These are phyloP conservation scores for Rhincodon typus DNA, from an alignment of 2,797 vertebrate genomes.

Conservation along the genomic window DNA sequence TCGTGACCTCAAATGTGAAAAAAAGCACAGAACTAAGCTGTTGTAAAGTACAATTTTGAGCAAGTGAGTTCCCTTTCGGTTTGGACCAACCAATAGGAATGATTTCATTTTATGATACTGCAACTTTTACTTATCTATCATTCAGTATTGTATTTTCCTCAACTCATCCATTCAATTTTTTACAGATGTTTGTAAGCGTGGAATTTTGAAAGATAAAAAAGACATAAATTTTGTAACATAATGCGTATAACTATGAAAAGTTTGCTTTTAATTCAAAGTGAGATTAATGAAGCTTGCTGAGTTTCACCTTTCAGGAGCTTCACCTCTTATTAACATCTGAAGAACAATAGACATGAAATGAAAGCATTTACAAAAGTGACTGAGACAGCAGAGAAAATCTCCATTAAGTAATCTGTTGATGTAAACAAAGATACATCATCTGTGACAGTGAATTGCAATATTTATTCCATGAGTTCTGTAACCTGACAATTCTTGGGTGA, in stretches of 20 bases:
- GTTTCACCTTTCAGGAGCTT: background rate
- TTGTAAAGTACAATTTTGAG: background rate
- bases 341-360: background rate
- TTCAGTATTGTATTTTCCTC: background rate
- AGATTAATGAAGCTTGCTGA: background rate
- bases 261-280: background rate
- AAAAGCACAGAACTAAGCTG: background rate
- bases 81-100: background rate
- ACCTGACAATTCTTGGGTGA: conserved; percentile 8
- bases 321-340: background rate
- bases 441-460: conserved; percentile 18
- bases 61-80: background rate
- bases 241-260: background rate
- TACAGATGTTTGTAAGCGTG: background rate
- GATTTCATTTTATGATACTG: background rate
- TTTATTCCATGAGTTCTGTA: background rate
- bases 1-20: background rate
- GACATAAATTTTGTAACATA: background rate
- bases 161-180: background rate
- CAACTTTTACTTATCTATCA: background rate
- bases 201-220: background rate
- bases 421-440: conserved; percentile 31
- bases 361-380: background rate
- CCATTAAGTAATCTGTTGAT: conserved; percentile 3
- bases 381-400: conserved; percentile 8